phyloP scores from a whole-genome alignment of 1,140 invertebrate species.

The Lordiphosa stackelbergi region DNA sequence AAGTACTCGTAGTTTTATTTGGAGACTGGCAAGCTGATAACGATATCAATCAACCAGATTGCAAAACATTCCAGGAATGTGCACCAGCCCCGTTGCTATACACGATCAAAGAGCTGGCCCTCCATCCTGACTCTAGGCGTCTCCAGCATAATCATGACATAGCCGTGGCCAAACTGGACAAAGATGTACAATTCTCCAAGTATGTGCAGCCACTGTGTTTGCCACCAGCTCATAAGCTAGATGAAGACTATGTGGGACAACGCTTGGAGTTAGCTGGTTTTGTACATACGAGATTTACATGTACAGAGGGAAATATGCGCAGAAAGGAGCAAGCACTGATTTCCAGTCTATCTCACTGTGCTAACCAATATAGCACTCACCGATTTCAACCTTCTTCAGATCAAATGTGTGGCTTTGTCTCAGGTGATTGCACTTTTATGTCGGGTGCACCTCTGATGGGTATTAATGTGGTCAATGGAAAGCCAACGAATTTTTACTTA shows the following conservation, averaged over 20 bases:
- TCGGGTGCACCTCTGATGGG: slow-evolving; percentile 12
- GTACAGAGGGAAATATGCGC: background rate
- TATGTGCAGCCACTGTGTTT: slow-evolving; percentile 21
- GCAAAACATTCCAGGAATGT: background rate
- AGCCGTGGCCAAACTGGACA: slow-evolving; percentile 13
- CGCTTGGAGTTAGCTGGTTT: slow-evolving; percentile 17
- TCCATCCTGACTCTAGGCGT: slow-evolving; percentile 11
- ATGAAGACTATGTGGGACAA: slow-evolving; percentile 9
- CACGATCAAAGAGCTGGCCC: slow-evolving; percentile 16
- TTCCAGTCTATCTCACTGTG: slow-evolving; percentile 10
- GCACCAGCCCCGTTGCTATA: slow-evolving; percentile 8
- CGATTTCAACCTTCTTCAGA: background rate
- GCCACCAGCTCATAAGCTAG: background rate
- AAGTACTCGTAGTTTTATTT: background rate
- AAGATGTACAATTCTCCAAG: slow-evolving; percentile 1
- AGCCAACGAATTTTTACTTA: slow-evolving; percentile 3
- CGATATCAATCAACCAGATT: background rate
- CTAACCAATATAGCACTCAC: background rate
- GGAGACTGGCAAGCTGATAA: slow-evolving; percentile 5
- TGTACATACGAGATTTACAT: no score
- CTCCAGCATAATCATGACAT: slow-evolving; percentile 10
- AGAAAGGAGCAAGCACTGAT: slow-evolving; percentile 8
- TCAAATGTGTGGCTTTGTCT: slow-evolving; percentile 13
- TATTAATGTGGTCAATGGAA: slow-evolving; percentile 5
- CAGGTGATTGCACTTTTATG: background rate